Conservation (phyloP, 1,140 invertebrate genomes). For the Holotrichia oblita region DNA sequence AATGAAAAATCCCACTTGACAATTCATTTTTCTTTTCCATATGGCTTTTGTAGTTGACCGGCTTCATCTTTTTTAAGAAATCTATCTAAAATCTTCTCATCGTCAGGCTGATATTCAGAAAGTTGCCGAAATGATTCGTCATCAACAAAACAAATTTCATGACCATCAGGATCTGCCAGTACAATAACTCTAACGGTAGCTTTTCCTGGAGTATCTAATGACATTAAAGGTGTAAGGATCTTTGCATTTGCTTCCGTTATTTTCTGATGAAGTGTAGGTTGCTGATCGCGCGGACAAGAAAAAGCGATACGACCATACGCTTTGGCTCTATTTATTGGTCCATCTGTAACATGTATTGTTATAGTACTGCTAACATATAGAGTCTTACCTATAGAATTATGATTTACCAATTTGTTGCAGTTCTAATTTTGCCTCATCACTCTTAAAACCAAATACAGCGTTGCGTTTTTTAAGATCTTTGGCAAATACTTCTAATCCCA, state of each 20-base stretch:
- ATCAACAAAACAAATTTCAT: slow-evolving; percentile 99
- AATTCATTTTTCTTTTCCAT: neutral
- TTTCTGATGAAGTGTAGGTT: slow-evolving; percentile 77
- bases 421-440: slow-evolving; percentile 81
- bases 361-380: slow-evolving; percentile 22
- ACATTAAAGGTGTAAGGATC: slow-evolving; percentile 88
- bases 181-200: slow-evolving; percentile 96
- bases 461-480: slow-evolving; percentile 68
- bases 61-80: slow-evolving; percentile 78
- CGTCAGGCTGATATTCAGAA: slow-evolving; percentile 86
- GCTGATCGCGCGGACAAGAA: slow-evolving; percentile 79
- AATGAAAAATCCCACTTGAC: too few species aligned
- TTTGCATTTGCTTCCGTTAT: slow-evolving; percentile 78
- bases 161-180: slow-evolving; percentile 93
- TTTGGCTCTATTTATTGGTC: slow-evolving; percentile 82
- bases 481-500: slow-evolving; percentile 78
- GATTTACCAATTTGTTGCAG: slow-evolving; percentile 74
- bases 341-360: slow-evolving; percentile 60
- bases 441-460: slow-evolving; percentile 74
- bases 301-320: slow-evolving; percentile 97
- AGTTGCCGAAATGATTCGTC: slow-evolving; percentile 92
- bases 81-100: slow-evolving; percentile 80
- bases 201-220: slow-evolving; percentile 95
- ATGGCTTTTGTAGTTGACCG: slow-evolving; percentile 18
- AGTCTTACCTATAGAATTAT: slow-evolving; percentile 44